A percentile compares a stretch with the other conserved stretches of the same genome.
Evolutionary conservation across 2,888 invertebrate species (phyloP).

Genomic region (Cosmia pyralina): DNA sequence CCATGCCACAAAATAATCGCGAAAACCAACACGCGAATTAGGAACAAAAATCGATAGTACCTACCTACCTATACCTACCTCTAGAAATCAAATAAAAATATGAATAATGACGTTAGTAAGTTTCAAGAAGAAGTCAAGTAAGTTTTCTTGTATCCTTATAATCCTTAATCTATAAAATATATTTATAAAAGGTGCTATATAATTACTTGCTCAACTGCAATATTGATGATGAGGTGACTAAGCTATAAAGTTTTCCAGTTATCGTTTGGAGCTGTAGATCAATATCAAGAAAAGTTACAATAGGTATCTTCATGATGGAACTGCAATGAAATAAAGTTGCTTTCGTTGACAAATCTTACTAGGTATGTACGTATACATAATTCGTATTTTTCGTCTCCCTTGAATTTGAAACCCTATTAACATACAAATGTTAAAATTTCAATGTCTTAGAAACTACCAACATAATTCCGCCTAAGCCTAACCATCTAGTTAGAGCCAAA

Average conservation of each 20-base stretch:
- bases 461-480: slow-evolving; percentile 39
- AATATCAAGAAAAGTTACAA: neutral
- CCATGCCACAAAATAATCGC: slow-evolving; percentile 22
- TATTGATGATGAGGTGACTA: neutral
- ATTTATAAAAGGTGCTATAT: neutral
- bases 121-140: neutral
- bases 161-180: neutral
- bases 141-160: neutral
- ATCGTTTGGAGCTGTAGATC: neutral
- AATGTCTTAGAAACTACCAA: slow-evolving; percentile 14
- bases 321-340: neutral
- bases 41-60: neutral
- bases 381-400: neutral
- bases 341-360: neutral
- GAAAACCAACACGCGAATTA: slow-evolving; percentile 6
- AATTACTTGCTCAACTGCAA: neutral
- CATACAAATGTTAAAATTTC: slow-evolving; percentile 5
- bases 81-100: neutral
- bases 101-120: neutral
- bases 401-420: slow-evolving; percentile 9
- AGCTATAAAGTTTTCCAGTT: neutral
- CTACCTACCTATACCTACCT: neutral
- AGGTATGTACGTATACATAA: neutral
- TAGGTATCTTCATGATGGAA: neutral
- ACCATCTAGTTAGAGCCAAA: slow-evolving; percentile 47